Conservation (phyloP, 2,888 invertebrate species). For the Carcina quercana region DNA sequence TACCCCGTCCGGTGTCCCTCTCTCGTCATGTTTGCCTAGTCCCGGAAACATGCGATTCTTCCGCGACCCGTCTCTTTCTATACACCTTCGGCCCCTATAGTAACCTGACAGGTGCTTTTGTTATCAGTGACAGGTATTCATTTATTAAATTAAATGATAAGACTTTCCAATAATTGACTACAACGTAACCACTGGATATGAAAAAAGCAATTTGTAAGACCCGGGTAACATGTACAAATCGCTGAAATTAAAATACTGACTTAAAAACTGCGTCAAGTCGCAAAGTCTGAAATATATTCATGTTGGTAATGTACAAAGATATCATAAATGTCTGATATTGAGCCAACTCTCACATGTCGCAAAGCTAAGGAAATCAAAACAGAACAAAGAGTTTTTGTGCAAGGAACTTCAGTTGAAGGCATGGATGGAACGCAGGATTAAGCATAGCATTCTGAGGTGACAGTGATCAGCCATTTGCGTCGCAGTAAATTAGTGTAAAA, state of each 20-base stretch:
- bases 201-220: too few species aligned
- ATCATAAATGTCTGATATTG: conserved; percentile 34
- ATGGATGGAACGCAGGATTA: conserved; percentile 21
- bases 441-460: conserved; percentile 32
- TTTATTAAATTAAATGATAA: background rate
- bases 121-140: background rate
- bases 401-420: conserved; percentile 22
- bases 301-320: background rate
- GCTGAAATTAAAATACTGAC: too few species aligned
- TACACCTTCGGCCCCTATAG: too few species aligned
- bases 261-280: too few species aligned
- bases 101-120: too few species aligned
- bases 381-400: conserved; percentile 15
- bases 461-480: conserved; percentile 36
- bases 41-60: too few species aligned
- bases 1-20: too few species aligned
- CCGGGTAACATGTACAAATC: too few species aligned
- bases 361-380: conserved; percentile 16
- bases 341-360: conserved; percentile 36
- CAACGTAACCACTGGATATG: too few species aligned
- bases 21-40: too few species aligned
- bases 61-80: too few species aligned
- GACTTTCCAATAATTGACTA: too few species aligned
- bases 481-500: conserved; percentile 33
- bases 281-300: background rate